Conservation (phyloP, 2,113 vertebrate genomes). For the Heterochromis multidens region DNA sequence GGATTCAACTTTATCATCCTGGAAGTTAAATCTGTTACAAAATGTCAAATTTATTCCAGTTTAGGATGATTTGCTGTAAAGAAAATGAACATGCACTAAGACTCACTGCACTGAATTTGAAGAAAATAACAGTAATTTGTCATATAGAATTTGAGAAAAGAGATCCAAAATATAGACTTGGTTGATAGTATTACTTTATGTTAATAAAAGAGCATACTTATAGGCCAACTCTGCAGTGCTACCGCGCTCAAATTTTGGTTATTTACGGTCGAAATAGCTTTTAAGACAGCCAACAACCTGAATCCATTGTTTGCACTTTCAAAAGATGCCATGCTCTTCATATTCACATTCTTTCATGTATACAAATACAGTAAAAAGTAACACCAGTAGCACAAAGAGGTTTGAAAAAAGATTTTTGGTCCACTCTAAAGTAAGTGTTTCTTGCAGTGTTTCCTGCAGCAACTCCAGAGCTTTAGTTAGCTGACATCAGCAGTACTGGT, state of each 20-base stretch:
- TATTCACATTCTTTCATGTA: background rate
- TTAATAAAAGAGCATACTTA: background rate
- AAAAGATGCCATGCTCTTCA: background rate
- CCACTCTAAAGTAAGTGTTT: background rate
- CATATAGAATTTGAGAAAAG: too few relatives aligned
- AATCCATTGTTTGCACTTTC: background rate
- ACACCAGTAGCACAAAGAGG: background rate
- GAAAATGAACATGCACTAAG: background rate
- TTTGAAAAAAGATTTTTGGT: background rate
- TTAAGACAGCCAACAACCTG: background rate
- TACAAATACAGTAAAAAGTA: background rate
- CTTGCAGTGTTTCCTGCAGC: constrained; percentile 26
- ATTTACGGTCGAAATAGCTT: background rate
- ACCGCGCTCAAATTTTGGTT: background rate
- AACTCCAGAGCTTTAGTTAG: constrained; percentile 18
- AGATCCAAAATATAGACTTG: too few relatives aligned
- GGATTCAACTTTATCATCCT: background rate
- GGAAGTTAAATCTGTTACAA: background rate
- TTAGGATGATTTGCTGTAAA: background rate
- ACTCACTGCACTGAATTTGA: background rate
- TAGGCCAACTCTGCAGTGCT: background rate
- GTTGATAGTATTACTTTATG: background rate
- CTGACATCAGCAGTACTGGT: constrained; percentile 59
- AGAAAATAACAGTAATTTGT: background rate
- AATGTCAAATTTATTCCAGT: background rate